Base-by-base conservation (phyloP, 2,888 invertebrate genomes). In the Drosophila conformis region DNA sequence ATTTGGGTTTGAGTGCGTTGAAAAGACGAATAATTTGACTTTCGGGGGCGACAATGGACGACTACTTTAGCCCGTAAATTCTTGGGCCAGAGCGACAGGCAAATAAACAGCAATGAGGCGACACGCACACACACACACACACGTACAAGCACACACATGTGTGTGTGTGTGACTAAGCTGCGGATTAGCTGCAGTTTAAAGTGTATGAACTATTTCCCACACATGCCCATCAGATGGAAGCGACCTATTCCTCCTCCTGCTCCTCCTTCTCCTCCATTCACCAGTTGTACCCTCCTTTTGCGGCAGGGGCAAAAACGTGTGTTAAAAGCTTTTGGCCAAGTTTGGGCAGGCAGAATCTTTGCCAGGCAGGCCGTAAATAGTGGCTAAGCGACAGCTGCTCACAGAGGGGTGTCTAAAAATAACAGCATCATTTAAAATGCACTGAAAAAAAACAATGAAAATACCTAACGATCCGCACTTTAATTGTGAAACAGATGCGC, bases 31-130 rank as follows among this genome's bases (percentile, higher is more conserved):
- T 68, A 56, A 46, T 76, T 76, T 59, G 31, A 51, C 27, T 60
- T 56, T 52, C 29, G 58, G 56, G 49, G 52, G 42, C 57, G 64
- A 72, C 73, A 79, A 63, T 69, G 60, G 63, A 46, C 51, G 42
- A 67, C 77, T 67, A 73, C 70, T 60, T 69, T 69, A 56, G 80
- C 62, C 70, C 75, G 82, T 87, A 81, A 84, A 89, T 83, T 80
- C 59, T 70, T n/a, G 11, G 61, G 64, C 49, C 57, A 71, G 74
- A 72, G 64, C 80, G 82, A 69, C 69, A 73, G 70, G 77, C 66
- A 75, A 67, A 78, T 58, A 81, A 63, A 64, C 59, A 72, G 36
- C 38, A 61, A 59, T 60, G 56, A 56, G 38, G 54, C 57, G 35
- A 60, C 48, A 36, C 46, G 4, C 25, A 57, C n/a, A 53, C 36